Conservation (phyloP, 2,113 vertebrate species). For the Lophura nycthemera region DNA sequence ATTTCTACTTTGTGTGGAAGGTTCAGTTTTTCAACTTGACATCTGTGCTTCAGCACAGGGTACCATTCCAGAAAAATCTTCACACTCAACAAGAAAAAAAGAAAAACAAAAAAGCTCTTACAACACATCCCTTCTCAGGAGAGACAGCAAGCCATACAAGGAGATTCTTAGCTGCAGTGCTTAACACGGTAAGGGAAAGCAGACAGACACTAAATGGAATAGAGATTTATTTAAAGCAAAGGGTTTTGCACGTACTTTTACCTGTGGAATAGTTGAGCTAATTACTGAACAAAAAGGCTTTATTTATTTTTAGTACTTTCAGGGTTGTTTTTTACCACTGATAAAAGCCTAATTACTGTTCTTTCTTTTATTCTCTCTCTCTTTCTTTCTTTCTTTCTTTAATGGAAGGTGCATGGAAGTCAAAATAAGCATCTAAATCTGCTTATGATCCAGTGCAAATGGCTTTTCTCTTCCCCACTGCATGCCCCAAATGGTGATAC, state of each 20-base stretch:
- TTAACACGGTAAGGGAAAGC: not conserved
- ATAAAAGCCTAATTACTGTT: not conserved
- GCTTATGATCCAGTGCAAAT: constrained; percentile 13
- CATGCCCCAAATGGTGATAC: constrained; percentile 23
- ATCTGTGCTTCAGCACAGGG: not conserved
- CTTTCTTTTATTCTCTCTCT: not conserved
- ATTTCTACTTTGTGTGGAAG: not conserved
- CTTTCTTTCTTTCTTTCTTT: not conserved
- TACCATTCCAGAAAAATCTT: not conserved
- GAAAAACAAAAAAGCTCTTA: not conserved
- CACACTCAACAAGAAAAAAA: not conserved
- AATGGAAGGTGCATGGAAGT: not conserved
- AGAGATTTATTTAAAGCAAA: not conserved
- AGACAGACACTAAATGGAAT: not conserved
- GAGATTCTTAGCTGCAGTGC: not conserved
- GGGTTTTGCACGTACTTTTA: not conserved
- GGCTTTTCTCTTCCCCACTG: not conserved
- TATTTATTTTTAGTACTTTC: not conserved
- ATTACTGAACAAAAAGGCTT: not conserved
- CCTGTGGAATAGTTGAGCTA: not conserved
- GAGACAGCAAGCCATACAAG: not conserved
- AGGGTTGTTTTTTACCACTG: not conserved
- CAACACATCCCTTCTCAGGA: not conserved
- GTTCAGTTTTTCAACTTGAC: not conserved
- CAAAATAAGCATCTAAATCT: constrained; percentile 15